A percentile compares a stretch with the other conserved stretches of the same genome.
phyloP scores from a whole-genome alignment of 92 coral and sea anemone species.

The Umimayanthus kanabou region DNA sequence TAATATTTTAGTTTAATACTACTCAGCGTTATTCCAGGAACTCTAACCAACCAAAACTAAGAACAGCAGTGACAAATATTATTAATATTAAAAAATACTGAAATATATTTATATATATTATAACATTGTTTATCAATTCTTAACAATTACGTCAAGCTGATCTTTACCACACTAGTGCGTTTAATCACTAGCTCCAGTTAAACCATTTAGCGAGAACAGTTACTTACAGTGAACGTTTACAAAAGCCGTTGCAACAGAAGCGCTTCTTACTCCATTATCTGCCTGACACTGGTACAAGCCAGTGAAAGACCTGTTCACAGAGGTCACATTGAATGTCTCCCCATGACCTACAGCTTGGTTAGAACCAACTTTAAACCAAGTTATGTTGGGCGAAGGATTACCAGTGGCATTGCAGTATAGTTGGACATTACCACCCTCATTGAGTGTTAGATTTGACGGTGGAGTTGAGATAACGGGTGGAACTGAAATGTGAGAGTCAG shows the following conservation, averaged over 20 bases:
- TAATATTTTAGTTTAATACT: too few species aligned
- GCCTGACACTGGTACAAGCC: slow-evolving; percentile 23
- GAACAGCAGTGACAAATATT: too few species aligned
- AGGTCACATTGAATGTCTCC: neutral
- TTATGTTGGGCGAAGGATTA: slow-evolving; percentile 16
- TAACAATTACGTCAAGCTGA: neutral
- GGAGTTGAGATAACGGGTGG: neutral
- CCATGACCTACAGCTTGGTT: neutral
- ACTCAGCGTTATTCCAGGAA: too few species aligned
- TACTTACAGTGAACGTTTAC: slow-evolving; percentile 30
- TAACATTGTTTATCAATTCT: neutral
- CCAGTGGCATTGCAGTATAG: slow-evolving; percentile 41
- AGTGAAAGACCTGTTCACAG: neutral
- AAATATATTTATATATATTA: neutral
- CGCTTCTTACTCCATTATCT: slow-evolving; percentile 10
- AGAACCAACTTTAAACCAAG: slow-evolving; percentile 9
- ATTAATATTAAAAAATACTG: too few species aligned
- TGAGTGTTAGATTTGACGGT: slow-evolving; percentile 24
- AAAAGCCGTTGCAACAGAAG: neutral
- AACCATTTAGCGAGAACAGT: neutral
- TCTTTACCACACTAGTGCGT: neutral
- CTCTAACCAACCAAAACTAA: too few species aligned
- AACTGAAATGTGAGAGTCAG: slow-evolving; percentile 16
- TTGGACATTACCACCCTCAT: neutral
- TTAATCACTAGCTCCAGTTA: neutral